Conservation (phyloP, 2,113 vertebrate species). For the Porphyrio hochstetteri region DNA sequence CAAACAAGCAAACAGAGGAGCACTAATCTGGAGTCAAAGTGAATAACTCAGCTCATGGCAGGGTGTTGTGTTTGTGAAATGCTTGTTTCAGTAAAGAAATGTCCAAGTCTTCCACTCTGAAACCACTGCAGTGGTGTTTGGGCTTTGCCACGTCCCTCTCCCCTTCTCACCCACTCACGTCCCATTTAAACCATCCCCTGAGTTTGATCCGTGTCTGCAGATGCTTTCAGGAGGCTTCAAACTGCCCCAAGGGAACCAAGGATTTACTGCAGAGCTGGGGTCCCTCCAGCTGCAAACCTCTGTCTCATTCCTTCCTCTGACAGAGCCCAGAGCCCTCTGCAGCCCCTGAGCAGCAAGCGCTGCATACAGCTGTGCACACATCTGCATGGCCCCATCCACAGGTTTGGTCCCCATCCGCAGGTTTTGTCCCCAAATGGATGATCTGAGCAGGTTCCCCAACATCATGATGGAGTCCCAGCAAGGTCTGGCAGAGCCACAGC, state of each 20-base stretch:
- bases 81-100: background rate
- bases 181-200: background rate
- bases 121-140: background rate
- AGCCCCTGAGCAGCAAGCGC: background rate
- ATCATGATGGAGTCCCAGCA: rapidly evolving
- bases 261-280: background rate
- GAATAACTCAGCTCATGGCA: background rate
- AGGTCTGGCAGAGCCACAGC: background rate
- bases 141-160: background rate
- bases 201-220: rapidly evolving
- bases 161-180: background rate
- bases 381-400: rapidly evolving
- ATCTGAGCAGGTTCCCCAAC: background rate
- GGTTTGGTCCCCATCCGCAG: background rate
- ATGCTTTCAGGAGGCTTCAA: rapidly evolving
- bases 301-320: rapidly evolving
- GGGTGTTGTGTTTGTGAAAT: background rate
- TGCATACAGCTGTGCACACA: rapidly evolving
- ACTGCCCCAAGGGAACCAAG: background rate
- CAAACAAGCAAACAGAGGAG: background rate
- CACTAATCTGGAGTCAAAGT: rapidly evolving
- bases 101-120: background rate
- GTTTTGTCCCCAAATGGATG: background rate
- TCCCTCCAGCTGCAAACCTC: background rate
- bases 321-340: background rate